Percentiles rank a stretch among this genome's conserved stretches.
Evolutionary conservation across 1,140 invertebrate genomes (phyloP).

Genomic region (Halictus rubicundus): DNA sequence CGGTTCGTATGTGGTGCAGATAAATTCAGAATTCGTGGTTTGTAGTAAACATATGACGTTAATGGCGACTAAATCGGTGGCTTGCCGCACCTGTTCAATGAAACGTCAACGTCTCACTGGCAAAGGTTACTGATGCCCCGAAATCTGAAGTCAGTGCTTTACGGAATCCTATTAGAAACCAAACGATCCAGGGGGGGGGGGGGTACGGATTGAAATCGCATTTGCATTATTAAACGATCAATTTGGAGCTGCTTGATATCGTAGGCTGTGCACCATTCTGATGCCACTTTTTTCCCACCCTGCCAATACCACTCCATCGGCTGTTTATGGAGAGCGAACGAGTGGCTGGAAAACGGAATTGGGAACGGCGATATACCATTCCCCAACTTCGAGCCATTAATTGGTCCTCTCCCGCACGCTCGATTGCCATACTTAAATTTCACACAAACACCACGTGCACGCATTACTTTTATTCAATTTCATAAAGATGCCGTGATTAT

Average conservation of each 20-base stretch:
- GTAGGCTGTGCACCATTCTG: background rate
- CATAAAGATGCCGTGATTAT: background rate
- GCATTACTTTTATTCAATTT: constrained; percentile 21
- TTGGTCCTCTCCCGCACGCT: background rate
- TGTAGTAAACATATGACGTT: background rate
- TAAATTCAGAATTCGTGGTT: background rate
- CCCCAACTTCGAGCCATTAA: constrained; percentile 24
- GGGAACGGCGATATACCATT: constrained; percentile 23
- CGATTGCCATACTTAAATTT: background rate
- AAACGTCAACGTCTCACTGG: background rate
- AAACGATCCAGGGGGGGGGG: background rate
- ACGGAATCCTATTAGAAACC: constrained; percentile 14
- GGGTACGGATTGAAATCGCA: constrained; percentile 27
- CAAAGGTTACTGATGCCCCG: background rate
- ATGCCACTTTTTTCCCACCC: background rate
- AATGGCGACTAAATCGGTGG: background rate
- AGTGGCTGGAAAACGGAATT: background rate
- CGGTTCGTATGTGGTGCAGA: no score
- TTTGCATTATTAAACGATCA: constrained; percentile 44
- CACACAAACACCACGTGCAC: background rate
- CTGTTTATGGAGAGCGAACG: constrained; percentile 41
- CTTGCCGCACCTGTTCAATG: background rate
- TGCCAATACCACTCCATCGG: constrained; percentile 32
- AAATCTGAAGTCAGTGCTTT: background rate
- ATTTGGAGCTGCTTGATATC: constrained; percentile 11